Conservation (phyloP, 2,797 vertebrate species). For the Rachycentron canadum region DNA sequence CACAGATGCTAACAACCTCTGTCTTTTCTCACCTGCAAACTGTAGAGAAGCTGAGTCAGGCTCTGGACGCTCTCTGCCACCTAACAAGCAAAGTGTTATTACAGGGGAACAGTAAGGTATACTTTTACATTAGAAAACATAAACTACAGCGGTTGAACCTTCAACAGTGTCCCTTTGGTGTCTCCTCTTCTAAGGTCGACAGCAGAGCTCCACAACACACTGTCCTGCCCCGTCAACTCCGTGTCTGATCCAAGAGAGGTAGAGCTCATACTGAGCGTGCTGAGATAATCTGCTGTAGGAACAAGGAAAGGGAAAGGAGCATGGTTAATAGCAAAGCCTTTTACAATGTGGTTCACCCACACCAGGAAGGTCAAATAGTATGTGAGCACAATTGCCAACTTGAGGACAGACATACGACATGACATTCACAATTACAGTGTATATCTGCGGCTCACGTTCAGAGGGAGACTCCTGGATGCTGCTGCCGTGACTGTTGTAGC, state of each 20-base stretch:
- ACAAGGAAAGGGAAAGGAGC: not conserved
- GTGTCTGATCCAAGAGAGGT: slow-evolving; percentile 78
- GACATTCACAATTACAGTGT: not conserved
- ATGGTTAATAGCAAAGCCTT: not conserved
- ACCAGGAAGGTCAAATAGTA: not conserved
- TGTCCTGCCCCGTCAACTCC: slow-evolving; percentile 71
- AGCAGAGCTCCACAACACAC: slow-evolving; percentile 66
- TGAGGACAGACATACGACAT: not conserved
- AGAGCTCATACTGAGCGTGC: slow-evolving; percentile 83
- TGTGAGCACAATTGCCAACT: not conserved
- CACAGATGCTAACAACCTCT: slow-evolving; percentile 5
- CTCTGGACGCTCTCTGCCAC: slow-evolving; percentile 93
- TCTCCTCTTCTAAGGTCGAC: slow-evolving; percentile 70
- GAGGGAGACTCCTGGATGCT: slow-evolving; percentile 77
- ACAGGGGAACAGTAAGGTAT: slow-evolving; percentile 11
- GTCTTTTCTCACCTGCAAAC: slow-evolving; percentile 89
- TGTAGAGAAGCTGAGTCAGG: slow-evolving; percentile 93
- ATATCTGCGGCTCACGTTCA: slow-evolving; percentile 76
- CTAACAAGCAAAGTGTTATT: slow-evolving; percentile 79
- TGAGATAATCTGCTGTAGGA: slow-evolving; percentile 79
- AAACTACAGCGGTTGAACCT: slow-evolving; percentile 60
- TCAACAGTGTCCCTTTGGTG: slow-evolving; percentile 70
- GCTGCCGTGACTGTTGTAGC: slow-evolving; percentile 81
- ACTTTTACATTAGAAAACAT: slow-evolving; percentile 1
- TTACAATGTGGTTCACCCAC: not conserved